These are phyloP conservation scores for Nannospalax galili DNA, from an alignment of 2,113 vertebrate genomes.

Conservation along the genomic window DNA sequence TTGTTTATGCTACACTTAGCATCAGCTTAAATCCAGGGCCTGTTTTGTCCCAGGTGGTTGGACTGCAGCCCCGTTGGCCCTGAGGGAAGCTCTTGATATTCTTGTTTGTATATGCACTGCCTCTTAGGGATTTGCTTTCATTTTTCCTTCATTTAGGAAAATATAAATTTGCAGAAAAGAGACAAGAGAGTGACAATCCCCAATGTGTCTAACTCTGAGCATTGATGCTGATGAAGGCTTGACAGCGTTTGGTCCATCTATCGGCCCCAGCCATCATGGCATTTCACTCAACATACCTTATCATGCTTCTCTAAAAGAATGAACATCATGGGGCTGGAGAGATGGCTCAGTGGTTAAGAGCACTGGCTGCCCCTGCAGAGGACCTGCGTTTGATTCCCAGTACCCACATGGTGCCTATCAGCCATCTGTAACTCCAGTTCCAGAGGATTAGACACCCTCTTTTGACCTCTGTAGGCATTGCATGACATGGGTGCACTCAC, in stretches of 20 bases:
- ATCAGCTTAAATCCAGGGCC: constrained; percentile 73
- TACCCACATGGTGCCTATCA: too few relatives aligned
- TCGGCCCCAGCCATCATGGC: neutral
- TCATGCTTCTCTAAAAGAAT: neutral
- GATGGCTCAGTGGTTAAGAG: too few relatives aligned
- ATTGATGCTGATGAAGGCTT: neutral
- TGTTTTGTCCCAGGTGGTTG: constrained; percentile 77
- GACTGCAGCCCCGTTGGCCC: constrained; percentile 63
- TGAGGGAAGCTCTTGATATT: constrained; percentile 45
- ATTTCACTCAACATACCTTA: neutral
- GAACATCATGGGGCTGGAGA: neutral
- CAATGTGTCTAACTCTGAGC: neutral
- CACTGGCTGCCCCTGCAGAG: too few relatives aligned
- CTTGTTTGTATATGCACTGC: constrained; percentile 35
- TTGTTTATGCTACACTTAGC: constrained; percentile 70
- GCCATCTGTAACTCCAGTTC: too few relatives aligned
- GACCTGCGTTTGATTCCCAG: too few relatives aligned
- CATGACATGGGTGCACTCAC: too few relatives aligned
- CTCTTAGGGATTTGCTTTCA: constrained; percentile 58
- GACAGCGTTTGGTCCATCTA: neutral
- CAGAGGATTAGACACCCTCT: too few relatives aligned
- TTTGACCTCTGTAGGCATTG: too few relatives aligned
- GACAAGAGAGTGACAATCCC: neutral
- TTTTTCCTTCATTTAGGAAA: constrained; percentile 60
- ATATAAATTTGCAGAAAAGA: constrained; percentile 30